A percentile compares a stretch with the other conserved stretches of the same genome.
Conservation (phyloP, 37 sponge, comb jelly and placozoan species). For the Amphimedon queenslandica region DNA sequence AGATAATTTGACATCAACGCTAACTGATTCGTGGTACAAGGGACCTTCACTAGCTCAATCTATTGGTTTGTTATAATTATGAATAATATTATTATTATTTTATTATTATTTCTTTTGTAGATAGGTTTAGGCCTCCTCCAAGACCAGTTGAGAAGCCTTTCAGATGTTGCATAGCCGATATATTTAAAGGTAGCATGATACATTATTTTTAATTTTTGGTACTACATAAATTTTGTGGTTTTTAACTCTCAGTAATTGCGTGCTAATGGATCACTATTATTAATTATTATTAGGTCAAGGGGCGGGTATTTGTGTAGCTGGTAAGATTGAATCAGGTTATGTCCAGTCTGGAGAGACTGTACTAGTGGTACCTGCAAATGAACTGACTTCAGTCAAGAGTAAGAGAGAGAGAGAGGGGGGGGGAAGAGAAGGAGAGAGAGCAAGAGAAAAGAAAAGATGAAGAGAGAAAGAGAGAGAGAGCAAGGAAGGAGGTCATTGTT, state of each 20-base stretch:
- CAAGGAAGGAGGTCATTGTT: neutral
- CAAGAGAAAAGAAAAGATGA: too few relatives aligned
- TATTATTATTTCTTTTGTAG: constrained; percentile 23
- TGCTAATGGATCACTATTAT: neutral
- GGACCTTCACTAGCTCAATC: constrained; percentile 74
- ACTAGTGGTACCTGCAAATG: constrained; percentile 54
- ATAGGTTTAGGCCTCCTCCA: constrained; percentile 57
- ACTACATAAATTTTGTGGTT: too few relatives aligned
- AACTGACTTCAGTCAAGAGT: constrained; percentile 60
- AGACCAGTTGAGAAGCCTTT: constrained; percentile 77
- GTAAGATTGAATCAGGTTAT: constrained; percentile 68
- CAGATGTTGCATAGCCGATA: constrained; percentile 63
- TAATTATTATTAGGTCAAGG: constrained; percentile 52
- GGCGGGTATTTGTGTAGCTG: constrained; percentile 54
- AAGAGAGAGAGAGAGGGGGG: too few relatives aligned
- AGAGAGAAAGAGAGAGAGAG: too few relatives aligned
- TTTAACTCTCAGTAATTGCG: neutral
- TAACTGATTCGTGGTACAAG: constrained; percentile 61
- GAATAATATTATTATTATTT: neutral
- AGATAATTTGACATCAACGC: constrained; percentile 61
- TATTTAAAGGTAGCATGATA: constrained; percentile 47
- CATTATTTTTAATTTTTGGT: too few relatives aligned
- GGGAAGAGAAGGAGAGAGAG: too few relatives aligned
- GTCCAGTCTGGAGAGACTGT: constrained; percentile 66
- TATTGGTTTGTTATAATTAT: too few relatives aligned